Base-by-base conservation (phyloP, 2,888 invertebrate genomes). In the Acleris holmiana region DNA sequence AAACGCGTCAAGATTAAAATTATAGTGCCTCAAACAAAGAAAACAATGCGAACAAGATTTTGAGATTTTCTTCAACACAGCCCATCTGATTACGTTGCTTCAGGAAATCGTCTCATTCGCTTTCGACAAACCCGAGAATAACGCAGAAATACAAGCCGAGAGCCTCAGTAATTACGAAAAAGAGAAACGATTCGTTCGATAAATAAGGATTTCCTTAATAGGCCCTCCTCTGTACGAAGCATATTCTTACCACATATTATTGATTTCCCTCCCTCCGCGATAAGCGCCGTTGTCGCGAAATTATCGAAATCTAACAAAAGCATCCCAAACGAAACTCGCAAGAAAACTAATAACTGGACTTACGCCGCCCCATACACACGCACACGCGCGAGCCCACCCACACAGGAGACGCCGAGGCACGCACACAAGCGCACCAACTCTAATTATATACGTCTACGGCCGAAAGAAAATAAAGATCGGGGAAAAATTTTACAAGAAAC, bases 401-500 rank as follows among this genome's bases (percentile, higher is more conserved):
- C 76, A 70, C 77, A 68, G 67, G 66, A 13, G 35, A 4, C 35
- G 71, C 64, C 70, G 46, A 73, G 54, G 68, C 67, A 77, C 70
- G 65, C 72, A 72, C 76, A 74, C 77, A 65, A 71, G 66, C 71
- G 55, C 67, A 19, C 41, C 13, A 53, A 68, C 77, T 88, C 91
- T 91, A 91, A 92, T 91, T 92, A 91, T 91, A 92, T 91, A 92
- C 88, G 89, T 87, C 87, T 85, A 90, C 91, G 35, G 35, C 35
- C 35, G 73, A 76, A 81, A 88, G 89, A 90, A 89, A 91, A 92
- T 92, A 91, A 91, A 91, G 91, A 92, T 92, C 89, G 90, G 91
- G 91, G 91, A 91, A 92, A 91, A 92, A 88, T 90, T 92, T 92
- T 91, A 89, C 85, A 91, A 92, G 91, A 91, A 90, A 92, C 91